Conservation (phyloP, 2,888 invertebrate genomes). For the Morpho achilles region DNA sequence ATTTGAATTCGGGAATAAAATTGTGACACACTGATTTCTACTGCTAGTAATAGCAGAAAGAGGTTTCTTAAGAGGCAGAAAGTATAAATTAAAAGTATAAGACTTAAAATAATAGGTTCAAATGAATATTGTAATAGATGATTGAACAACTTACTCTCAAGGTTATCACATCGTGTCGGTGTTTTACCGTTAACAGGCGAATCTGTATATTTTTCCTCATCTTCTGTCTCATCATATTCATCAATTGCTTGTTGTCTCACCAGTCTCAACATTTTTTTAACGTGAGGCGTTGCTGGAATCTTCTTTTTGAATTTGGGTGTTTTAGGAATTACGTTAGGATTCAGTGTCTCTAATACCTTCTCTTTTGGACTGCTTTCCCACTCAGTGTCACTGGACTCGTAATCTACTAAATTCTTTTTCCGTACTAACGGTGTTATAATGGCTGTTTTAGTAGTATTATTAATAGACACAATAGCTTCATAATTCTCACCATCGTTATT, state of each 20-base stretch:
- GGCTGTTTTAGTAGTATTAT: constrained; percentile 58
- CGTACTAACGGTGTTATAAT: constrained; percentile 62
- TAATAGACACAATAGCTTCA: constrained; percentile 53
- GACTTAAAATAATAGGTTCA: too few relatives aligned
- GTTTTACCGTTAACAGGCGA: constrained; percentile 42
- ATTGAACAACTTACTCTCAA: constrained; percentile 36
- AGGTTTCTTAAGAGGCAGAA: too few relatives aligned
- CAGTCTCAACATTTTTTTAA: constrained; percentile 51
- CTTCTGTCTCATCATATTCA: constrained; percentile 44
- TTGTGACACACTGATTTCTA: too few relatives aligned
- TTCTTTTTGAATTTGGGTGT: constrained; percentile 50
- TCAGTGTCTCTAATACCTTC: constrained; percentile 39
- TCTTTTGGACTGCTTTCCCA: constrained; percentile 36
- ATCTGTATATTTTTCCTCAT: constrained; percentile 37
- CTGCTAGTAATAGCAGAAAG: too few relatives aligned
- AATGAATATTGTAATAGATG: too few relatives aligned
- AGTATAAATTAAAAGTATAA: too few relatives aligned
- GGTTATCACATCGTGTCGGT: constrained; percentile 42
- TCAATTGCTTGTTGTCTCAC: constrained; percentile 53
- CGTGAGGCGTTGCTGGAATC: constrained; percentile 59
- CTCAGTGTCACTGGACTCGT: constrained; percentile 60
- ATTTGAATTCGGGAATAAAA: too few relatives aligned
- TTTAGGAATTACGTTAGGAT: constrained; percentile 47
- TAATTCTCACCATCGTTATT: constrained; percentile 43
- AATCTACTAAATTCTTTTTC: constrained; percentile 60